These are phyloP conservation scores for Pantala flavescens DNA, from an alignment of 1,140 invertebrate genomes.

Conservation along the genomic window DNA sequence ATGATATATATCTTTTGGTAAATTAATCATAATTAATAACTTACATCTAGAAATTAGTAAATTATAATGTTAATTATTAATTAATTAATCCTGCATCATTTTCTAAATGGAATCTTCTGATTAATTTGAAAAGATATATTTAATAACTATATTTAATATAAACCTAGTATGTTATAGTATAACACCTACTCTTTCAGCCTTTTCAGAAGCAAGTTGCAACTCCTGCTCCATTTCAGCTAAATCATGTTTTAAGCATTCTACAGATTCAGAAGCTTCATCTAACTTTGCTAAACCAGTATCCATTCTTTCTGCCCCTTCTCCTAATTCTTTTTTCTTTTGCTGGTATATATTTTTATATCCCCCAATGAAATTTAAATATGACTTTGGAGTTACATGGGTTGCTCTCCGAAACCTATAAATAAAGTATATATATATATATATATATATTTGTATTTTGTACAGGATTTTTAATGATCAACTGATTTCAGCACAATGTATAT, in stretches of 20 bases:
- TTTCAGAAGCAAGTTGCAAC: slow-evolving; percentile 73
- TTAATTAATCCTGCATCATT: too few relatives aligned
- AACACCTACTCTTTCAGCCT: slow-evolving; percentile 61
- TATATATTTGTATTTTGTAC: slow-evolving; percentile 11
- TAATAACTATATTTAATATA: too few relatives aligned
- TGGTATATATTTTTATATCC: slow-evolving; percentile 91
- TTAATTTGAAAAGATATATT: too few relatives aligned
- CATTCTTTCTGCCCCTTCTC: slow-evolving; percentile 82
- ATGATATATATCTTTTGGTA: too few relatives aligned
- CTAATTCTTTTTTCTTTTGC: slow-evolving; percentile 77
- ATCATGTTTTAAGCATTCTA: slow-evolving; percentile 81
- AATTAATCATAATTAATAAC: too few relatives aligned
- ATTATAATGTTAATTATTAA: too few relatives aligned
- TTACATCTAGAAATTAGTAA: too few relatives aligned
- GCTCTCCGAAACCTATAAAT: slow-evolving; percentile 64
- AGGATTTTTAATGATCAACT: too few relatives aligned
- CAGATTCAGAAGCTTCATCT: slow-evolving; percentile 85
- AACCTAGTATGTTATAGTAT: too few relatives aligned
- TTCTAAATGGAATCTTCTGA: too few relatives aligned
- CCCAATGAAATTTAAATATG: slow-evolving; percentile 89
- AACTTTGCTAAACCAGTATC: slow-evolving; percentile 87
- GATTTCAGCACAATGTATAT: too few relatives aligned
- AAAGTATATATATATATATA: slow-evolving; percentile 12
- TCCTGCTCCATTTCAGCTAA: slow-evolving; percentile 90
- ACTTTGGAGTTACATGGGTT: slow-evolving; percentile 94